phyloP scores from a whole-genome alignment of 2,797 vertebrate genomes.

The Serranus cabrilla region DNA sequence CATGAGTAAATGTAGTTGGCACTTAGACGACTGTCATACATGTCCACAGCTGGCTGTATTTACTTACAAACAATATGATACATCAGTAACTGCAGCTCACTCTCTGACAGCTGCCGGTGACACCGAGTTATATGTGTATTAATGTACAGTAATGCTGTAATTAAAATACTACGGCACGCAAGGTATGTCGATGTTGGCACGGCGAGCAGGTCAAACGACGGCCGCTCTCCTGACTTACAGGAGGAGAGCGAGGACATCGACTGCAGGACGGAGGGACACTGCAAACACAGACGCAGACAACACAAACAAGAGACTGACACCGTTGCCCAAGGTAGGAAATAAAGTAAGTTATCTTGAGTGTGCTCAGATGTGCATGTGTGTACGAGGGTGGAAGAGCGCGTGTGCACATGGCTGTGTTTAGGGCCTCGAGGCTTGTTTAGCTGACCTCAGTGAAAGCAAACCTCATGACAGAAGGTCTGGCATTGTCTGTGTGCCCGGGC shows the following conservation, averaged over 20 bases:
- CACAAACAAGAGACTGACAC: slow-evolving; percentile 68
- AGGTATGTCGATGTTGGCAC: slow-evolving; percentile 21
- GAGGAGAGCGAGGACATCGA: slow-evolving; percentile 52
- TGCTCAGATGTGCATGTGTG: slow-evolving; percentile 60
- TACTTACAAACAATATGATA: neutral
- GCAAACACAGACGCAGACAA: slow-evolving; percentile 72
- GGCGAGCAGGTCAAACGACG: slow-evolving; percentile 8
- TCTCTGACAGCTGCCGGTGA: slow-evolving; percentile 16
- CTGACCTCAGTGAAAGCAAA: slow-evolving; percentile 89
- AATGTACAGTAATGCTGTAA: slow-evolving; percentile 35
- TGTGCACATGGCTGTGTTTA: slow-evolving; percentile 75
- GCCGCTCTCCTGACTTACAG: slow-evolving; percentile 26
- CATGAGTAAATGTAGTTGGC: neutral
- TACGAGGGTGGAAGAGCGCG: slow-evolving; percentile 46
- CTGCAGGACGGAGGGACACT: slow-evolving; percentile 51
- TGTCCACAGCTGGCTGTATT: neutral
- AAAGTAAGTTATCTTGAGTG: slow-evolving; percentile 64
- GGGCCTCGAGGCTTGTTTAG: slow-evolving; percentile 80
- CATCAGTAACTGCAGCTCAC: slow-evolving; percentile 1
- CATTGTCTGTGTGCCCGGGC: slow-evolving; percentile 89
- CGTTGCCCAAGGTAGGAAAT: slow-evolving; percentile 47
- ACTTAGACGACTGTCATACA: neutral
- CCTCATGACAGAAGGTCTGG: slow-evolving; percentile 88
- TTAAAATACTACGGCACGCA: slow-evolving; percentile 25
- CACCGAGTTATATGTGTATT: neutral